Evolutionary conservation across 2,888 invertebrate genomes (phyloP).

Genomic region (Phymatocera aterrima): DNA sequence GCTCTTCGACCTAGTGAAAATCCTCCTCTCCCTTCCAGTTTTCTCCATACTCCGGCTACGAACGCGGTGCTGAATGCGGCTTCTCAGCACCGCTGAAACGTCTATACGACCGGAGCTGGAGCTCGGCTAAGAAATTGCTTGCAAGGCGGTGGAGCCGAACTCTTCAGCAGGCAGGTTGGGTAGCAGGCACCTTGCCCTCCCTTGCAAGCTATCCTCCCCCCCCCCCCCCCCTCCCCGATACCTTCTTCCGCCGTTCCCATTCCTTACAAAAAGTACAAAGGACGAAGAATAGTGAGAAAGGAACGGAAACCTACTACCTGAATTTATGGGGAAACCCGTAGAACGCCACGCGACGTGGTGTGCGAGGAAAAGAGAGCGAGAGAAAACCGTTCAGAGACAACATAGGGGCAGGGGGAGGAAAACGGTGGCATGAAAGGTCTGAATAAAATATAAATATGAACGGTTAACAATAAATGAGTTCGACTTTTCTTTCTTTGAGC

Average conservation of each 20-base stretch:
- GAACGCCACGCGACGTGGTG: background rate
- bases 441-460: slow-evolving; percentile 28
- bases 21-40: background rate
- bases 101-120: slow-evolving; percentile 8
- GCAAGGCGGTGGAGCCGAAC: slow-evolving; percentile 43
- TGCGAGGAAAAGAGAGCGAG: background rate
- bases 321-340: slow-evolving; percentile 40
- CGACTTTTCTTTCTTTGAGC: background rate
- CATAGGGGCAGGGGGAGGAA: background rate
- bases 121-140: slow-evolving; percentile 66
- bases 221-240: too few species aligned
- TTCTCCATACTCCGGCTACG: background rate
- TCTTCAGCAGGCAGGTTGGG: slow-evolving; percentile 18
- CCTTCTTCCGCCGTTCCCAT: too few species aligned
- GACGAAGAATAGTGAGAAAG: slow-evolving; percentile 34
- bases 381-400: background rate
- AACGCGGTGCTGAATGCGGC: slow-evolving; percentile 4
- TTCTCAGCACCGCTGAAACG: background rate
- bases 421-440: background rate
- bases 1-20: background rate
- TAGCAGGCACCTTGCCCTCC: background rate
- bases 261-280: slow-evolving; percentile 38
- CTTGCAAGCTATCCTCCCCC: background rate
- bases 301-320: slow-evolving; percentile 35
- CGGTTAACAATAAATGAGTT: slow-evolving; percentile 10